Percentiles rank a stretch among this genome's conserved stretches.
Evolutionary conservation across 2,888 invertebrate species (phyloP).

Genomic region (Lymantria monacha): DNA sequence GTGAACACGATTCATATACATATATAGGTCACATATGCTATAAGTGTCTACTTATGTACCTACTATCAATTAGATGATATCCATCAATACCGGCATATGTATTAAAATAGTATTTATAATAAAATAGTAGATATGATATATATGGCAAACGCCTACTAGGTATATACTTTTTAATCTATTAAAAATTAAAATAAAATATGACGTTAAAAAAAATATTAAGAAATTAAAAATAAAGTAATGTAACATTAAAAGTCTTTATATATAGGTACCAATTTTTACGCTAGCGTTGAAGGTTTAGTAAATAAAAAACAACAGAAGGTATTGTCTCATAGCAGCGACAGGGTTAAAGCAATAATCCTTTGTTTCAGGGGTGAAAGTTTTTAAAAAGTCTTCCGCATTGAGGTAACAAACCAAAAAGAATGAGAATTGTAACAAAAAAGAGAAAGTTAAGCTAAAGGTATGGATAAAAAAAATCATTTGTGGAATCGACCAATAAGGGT

Average conservation of each 20-base stretch:
- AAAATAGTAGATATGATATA: too few species aligned
- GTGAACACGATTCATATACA: too few species aligned
- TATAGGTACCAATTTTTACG: not conserved
- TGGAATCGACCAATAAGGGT: slow-evolving; percentile 61
- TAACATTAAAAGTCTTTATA: not conserved
- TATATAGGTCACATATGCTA: too few species aligned
- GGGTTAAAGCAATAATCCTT: slow-evolving; percentile 40
- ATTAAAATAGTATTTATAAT: too few species aligned
- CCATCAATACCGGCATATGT: too few species aligned
- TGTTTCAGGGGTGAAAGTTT: slow-evolving; percentile 76
- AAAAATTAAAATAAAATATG: too few species aligned
- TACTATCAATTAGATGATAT: too few species aligned
- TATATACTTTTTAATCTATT: too few species aligned
- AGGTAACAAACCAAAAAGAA: slow-evolving; percentile 66
- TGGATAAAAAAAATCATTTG: slow-evolving; percentile 53
- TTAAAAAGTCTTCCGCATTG: slow-evolving; percentile 68
- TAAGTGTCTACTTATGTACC: too few species aligned
- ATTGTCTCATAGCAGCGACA: slow-evolving; percentile 19
- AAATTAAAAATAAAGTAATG: too few species aligned
- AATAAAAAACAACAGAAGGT: slow-evolving; percentile 2
- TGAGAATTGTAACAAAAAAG: slow-evolving; percentile 76
- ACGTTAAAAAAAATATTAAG: too few species aligned
- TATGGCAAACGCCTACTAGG: too few species aligned
- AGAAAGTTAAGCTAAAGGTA: slow-evolving; percentile 70
- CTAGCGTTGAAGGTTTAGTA: slow-evolving; percentile 1